Evolutionary conservation across 1,140 invertebrate genomes (phyloP), one percentile per base, ranked within the genome.

Genomic region (Vanessa atalanta): DNA sequence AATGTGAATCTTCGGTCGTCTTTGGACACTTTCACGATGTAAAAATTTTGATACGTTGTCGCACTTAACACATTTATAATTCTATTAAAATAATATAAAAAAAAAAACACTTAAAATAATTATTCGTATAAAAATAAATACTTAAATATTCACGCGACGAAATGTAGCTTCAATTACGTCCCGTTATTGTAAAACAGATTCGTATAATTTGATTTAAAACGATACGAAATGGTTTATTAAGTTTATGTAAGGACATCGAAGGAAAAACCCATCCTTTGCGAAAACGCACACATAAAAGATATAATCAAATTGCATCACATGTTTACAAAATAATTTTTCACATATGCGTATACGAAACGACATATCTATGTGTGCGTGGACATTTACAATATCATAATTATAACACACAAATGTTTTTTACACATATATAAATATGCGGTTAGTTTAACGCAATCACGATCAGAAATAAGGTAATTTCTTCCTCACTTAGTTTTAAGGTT

Each of bases 11-110:
- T 86, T 77, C 75, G 67, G 76, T 69, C 72, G 70, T 71, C 77
- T 79, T 73, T 78, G 82, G 15, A 31, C 84, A 88, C 89, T 91
- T 89, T 89, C 87, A 84, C 86, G 76, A 79, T 72, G 51, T 66
- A 60, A 65, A 65, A 26, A 53, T 63, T 31, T 71, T 55, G 37
- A 60, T 47, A 73, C 66, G 31, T 73, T 65, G 51, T 69, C 65
- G 43, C 43, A 61, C 53, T 67, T 50, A 4, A 20, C 53, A 67
- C 26, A 47, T 15, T 23, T 14, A 43, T 37, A 55, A 43, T 60
- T 47, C 13, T 60, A 69, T 69, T 69, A 16, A 47, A 47, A 55
- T 20, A 26, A 67, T 23, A 57, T 13, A 26, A 20, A 8, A 1
- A 31, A 31, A 31, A 31, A 31, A 31, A 31, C n/a, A n/a, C 7